Evolutionary conservation across 2,113 vertebrate genomes (phyloP).

Genomic region (Sinocyclocheilus maitianheensis): DNA sequence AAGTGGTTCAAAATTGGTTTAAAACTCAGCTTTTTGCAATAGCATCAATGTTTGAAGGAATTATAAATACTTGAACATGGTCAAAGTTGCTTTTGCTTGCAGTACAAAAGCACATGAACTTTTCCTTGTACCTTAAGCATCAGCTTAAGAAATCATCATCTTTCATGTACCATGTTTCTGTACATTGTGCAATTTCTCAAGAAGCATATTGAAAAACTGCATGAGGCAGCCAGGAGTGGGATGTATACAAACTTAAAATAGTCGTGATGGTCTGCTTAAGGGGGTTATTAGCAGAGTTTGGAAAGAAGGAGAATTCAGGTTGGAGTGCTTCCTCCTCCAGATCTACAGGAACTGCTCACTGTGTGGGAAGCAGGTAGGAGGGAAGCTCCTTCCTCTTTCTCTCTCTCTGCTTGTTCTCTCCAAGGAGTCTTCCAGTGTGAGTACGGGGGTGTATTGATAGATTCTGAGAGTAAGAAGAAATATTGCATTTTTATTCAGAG

Average conservation of each 20-base stretch:
- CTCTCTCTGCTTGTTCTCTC: not conserved
- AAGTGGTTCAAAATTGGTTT: constrained; percentile 11
- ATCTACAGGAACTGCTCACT: constrained; percentile 31
- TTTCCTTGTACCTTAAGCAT: not conserved
- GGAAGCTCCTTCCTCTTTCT: not conserved
- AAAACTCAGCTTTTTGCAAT: not conserved
- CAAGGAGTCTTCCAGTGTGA: not conserved
- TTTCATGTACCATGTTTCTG: not conserved
- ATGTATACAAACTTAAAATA: constrained; percentile 29
- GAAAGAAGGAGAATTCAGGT: constrained; percentile 25
- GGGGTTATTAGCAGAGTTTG: constrained; percentile 40
- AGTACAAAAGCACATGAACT: not conserved
- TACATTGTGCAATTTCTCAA: not conserved
- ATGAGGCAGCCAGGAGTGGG: constrained; percentile 30
- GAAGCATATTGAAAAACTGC: constrained; percentile 6
- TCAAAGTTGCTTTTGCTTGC: not conserved
- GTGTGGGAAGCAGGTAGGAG: constrained; percentile 52
- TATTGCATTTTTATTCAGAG: not conserved
- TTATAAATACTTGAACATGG: not conserved
- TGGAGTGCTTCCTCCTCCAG: constrained; percentile 53
- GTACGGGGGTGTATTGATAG: constrained; percentile 16
- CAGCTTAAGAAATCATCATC: no score
- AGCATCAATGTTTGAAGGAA: not conserved
- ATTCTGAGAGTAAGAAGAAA: not conserved
- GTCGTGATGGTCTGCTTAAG: constrained; percentile 25